Evolutionary conservation across 2,888 invertebrate species (phyloP).

Genomic region (Lithosia quadra): DNA sequence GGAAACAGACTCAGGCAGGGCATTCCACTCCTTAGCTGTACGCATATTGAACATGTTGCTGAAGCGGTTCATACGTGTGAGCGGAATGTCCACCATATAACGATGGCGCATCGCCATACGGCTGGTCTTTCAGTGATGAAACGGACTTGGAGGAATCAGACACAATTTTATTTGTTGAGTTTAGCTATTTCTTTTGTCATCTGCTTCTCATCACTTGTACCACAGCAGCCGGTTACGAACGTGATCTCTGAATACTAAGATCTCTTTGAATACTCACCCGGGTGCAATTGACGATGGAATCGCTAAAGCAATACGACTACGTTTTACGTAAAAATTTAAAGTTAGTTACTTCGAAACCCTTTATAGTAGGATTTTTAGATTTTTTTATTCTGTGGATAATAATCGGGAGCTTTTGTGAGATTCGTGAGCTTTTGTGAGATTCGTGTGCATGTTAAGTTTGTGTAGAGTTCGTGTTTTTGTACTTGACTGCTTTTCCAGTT

Average conservation of each 20-base stretch:
- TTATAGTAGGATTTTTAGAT: constrained; percentile 26
- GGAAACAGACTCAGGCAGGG: no score
- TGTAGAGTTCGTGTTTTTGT: neutral
- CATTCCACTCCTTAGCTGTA: no score
- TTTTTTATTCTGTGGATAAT: neutral
- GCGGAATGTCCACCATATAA: no score
- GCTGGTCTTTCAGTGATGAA: no score
- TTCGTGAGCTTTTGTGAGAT: constrained; percentile 5
- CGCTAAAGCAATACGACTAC: constrained; percentile 74
- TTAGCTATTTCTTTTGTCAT: constrained; percentile 21
- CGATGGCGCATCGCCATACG: no score
- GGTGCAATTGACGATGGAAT: constrained; percentile 81
- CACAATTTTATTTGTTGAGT: no score
- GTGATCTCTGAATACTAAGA: constrained; percentile 81
- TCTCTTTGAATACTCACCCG: constrained; percentile 81
- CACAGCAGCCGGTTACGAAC: constrained; percentile 57
- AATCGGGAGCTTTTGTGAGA: constrained; percentile 6
- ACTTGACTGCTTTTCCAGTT: neutral
- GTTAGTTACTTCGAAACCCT: constrained; percentile 59
- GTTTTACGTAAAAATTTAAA: constrained; percentile 64
- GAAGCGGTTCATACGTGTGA: no score
- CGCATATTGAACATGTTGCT: no score
- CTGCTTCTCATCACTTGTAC: constrained; percentile 44
- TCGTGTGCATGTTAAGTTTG: neutral
- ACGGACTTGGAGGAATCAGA: no score